phyloP scores from a whole-genome alignment of 2,888 invertebrate genomes.

The Yponomeuta malinellus region DNA sequence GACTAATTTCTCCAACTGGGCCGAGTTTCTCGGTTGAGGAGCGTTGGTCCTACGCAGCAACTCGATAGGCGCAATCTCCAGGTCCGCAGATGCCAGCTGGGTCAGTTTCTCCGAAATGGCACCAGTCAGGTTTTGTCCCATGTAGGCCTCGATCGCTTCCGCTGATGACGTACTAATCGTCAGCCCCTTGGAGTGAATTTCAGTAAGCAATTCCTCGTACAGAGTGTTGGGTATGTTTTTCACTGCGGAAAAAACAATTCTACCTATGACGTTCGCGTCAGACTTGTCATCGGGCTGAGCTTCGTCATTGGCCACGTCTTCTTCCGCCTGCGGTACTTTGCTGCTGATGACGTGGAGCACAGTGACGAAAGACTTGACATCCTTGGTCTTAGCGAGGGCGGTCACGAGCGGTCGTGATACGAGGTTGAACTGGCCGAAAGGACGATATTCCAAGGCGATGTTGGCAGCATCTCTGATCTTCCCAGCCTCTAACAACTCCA shows the following conservation, averaged over 20 bases:
- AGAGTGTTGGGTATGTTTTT: constrained; percentile 54
- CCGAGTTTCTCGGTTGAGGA: constrained; percentile 29
- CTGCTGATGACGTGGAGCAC: constrained; percentile 68
- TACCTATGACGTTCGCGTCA: constrained; percentile 59
- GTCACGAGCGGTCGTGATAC: constrained; percentile 74
- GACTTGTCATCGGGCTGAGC: constrained; percentile 32
- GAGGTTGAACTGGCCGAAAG: constrained; percentile 74
- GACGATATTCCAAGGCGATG: constrained; percentile 75
- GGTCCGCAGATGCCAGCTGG: constrained; percentile 79
- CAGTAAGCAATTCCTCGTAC: constrained; percentile 67
- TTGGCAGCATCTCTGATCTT: constrained; percentile 78
- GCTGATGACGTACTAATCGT: constrained; percentile 78
- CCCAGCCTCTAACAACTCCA: constrained; percentile 72
- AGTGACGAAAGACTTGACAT: constrained; percentile 78
- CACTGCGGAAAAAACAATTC: constrained; percentile 70
- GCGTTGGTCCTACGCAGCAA: constrained; percentile 32
- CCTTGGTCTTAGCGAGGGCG: constrained; percentile 76
- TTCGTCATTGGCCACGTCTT: constrained; percentile 41
- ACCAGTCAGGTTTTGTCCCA: constrained; percentile 80
- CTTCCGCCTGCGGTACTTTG: constrained; percentile 37
- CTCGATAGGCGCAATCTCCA: constrained; percentile 58
- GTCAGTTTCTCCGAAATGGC: constrained; percentile 77
- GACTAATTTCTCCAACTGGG: constrained; percentile 76
- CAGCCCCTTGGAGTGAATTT: constrained; percentile 79
- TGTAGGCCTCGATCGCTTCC: constrained; percentile 76